Base-by-base conservation (phyloP, 2,888 invertebrate species). In the Torymus aiolomorphi region DNA sequence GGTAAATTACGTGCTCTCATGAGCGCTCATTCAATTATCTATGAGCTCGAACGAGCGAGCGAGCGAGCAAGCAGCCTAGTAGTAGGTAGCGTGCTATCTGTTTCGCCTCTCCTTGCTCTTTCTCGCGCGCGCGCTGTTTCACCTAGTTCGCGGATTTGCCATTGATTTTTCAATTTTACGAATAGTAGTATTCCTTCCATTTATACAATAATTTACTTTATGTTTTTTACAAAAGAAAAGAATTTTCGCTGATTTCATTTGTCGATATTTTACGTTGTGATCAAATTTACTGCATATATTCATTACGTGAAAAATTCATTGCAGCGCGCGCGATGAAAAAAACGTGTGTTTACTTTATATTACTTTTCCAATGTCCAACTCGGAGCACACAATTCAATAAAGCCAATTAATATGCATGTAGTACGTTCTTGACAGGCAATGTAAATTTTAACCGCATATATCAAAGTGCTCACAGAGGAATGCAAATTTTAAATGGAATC, bases 21-120 rank as follows among this genome's bases (percentile, higher is more conserved):
- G 77, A 77, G 80, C 80, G 77, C 77, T 80, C 77, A 80, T 80
- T 80, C 80, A 80, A 80, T 80, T 80, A 80, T 80, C 76, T 42
- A 62, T 52, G 61, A 59, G 42, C 65, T 76, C 61, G 65, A 31
- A 51, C 75, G 16, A 20, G 70, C 71, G 54, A 65, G 42, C 49
- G 54, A 51, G 31, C 31, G 31, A 31, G 31, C 31, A 31, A 31
- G 31, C 31, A 31, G 31, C 31, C 31, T 31, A 31, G 31, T 31
- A 31, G 2, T 31, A 31, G 31, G 31, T 31, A 31, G 31, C 31
- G 31, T 31, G 31, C 31, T 31, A 31, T 31, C 31, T 3, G 31
- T 31, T 31, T 31, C 31, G 31, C 42, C 69, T 56, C 51, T 67
- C 52, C 20, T 11, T 13, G 66, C 31, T 31, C 31, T 31, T 31